A percentile compares a stretch with the other conserved stretches of the same genome.
Evolutionary conservation across 2,888 invertebrate species (phyloP).

Genomic region (Clunio marinus): DNA sequence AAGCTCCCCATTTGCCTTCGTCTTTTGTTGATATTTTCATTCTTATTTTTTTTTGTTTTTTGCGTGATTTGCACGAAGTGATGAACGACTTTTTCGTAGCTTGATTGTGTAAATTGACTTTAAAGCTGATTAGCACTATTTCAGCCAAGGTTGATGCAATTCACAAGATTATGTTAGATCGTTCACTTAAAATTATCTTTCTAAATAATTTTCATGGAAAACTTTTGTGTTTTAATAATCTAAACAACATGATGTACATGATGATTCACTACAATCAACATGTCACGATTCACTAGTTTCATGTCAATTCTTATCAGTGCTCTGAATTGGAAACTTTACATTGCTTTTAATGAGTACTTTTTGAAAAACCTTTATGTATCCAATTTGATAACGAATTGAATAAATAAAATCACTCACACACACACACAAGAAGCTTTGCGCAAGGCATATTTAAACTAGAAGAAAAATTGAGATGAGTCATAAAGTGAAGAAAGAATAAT

Average conservation of each 20-base stretch:
- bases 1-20: neutral
- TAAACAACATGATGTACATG: neutral
- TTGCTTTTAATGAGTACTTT: neutral
- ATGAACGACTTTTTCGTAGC: neutral
- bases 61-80: neutral
- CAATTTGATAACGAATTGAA: neutral
- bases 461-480: slow-evolving; percentile 22
- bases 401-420: neutral
- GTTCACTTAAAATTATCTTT: neutral
- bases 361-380: neutral
- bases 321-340: neutral
- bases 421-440: neutral
- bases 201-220: too few species aligned
- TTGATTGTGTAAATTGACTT: neutral
- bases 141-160: slow-evolving; percentile 35
- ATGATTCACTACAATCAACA: neutral
- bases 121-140: neutral
- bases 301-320: neutral
- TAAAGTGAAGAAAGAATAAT: neutral
- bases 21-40: neutral
- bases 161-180: slow-evolving; percentile 1
- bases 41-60: too few species aligned
- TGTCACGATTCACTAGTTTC: neutral
- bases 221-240: neutral
- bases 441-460: neutral